Base-by-base conservation (phyloP, 2,888 invertebrate genomes). In the Lasius fuliginosus region DNA sequence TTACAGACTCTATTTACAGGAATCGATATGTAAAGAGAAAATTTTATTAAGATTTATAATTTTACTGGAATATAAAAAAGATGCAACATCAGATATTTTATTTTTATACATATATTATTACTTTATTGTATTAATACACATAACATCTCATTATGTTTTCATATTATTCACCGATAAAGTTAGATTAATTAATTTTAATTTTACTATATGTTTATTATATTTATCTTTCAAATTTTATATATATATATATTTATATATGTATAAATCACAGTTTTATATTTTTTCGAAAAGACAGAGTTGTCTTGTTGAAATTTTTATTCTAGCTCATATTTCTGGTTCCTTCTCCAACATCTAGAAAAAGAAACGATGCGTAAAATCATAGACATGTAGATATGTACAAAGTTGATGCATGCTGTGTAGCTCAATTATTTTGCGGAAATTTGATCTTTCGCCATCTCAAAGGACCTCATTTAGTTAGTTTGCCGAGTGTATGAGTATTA, bases 401-500 rank as follows among this genome's bases (percentile, higher is more conserved):
- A 65, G 40, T 77, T 18, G 36, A 65, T 65, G n/a, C 33, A 68
- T 67, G 18, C 30, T 30, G 18, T 30, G 62, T 65, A 65, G 56
- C 23, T 42, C 46, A 79, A 79, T 79, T 71, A 60, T 79, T 79
- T 49, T 27, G 60, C 71, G 79, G 42, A 79, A 60, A 71, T 60
- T 60, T 36, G 71, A 79, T 69, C 42, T 69, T 69, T 69, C 79
- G 46, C 46, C 42, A 79, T 79, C 79, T 79, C 71, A 79, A 79
- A 71, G 79, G 36, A 60, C 49, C 79, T 79, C 60, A 71, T 79
- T 46, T 46, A 71, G 79, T 71, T 60, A 60, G 79, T 71, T 79
- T 33, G 58, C 58, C 23, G 58, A 71, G 79, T 58, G 23, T 71
- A 69, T 33, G 71, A 79, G 79, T 71, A 71, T 79, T 79, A 79